These are phyloP conservation scores for Cheilosia vernalis DNA, from an alignment of 2,888 invertebrate species.

Conservation along the genomic window DNA sequence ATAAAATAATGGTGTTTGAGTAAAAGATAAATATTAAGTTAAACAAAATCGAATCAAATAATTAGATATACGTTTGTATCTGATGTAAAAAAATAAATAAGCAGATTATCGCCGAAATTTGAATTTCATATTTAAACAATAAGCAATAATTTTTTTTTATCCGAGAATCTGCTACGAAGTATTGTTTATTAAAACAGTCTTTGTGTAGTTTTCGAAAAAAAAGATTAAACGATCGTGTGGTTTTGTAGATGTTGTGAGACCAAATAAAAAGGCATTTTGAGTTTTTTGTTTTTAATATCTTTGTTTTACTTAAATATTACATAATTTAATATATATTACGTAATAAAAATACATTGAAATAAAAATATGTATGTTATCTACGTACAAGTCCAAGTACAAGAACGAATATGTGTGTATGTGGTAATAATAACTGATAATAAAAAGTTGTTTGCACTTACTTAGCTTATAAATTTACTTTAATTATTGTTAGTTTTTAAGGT, in stretches of 20 bases:
- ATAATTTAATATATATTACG: conserved; percentile 34
- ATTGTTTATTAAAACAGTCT: not conserved
- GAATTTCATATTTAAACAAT: not conserved
- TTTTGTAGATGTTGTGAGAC: conserved; percentile 31
- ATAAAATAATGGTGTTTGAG: not conserved
- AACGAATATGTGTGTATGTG: conserved; percentile 31
- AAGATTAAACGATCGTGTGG: conserved; percentile 23
- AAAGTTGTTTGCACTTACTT: conserved; percentile 74
- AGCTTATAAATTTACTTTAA: conserved; percentile 26
- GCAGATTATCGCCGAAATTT: not conserved
- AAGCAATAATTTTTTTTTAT: not conserved
- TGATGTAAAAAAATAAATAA: not conserved
- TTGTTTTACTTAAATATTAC: conserved; percentile 34
- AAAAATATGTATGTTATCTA: conserved; percentile 30
- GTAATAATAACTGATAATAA: conserved; percentile 41
- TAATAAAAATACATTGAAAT: conserved; percentile 35
- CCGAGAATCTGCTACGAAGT: not conserved
- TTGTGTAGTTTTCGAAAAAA: conserved; percentile 4
- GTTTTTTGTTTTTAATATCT: conserved; percentile 33
- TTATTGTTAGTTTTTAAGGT: conserved; percentile 21
- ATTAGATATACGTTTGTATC: not conserved
- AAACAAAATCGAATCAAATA: not conserved
- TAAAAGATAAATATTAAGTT: not conserved
- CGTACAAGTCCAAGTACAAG: conserved; percentile 6
- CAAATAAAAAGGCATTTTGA: conserved; percentile 44